phyloP scores from a whole-genome alignment of 2,888 invertebrate species.

The Steinernema carpocapsae region DNA sequence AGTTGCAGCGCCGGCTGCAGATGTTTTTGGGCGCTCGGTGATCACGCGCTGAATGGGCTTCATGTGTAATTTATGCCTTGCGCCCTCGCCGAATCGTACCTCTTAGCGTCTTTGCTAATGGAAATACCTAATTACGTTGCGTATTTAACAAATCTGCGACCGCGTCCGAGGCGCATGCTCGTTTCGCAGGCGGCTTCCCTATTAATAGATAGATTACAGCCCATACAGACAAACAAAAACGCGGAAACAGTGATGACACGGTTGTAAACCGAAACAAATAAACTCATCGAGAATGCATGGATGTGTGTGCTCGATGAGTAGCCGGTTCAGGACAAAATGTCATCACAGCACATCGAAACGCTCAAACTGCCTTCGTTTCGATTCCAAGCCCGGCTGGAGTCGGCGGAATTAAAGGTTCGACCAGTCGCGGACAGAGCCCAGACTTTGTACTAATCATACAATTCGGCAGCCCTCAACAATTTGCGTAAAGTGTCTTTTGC shows the following conservation, averaged over 20 bases:
- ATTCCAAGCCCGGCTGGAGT: neutral
- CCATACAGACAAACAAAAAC: neutral
- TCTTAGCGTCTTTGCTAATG: constrained; percentile 1
- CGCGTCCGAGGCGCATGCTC: neutral
- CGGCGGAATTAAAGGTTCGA: neutral
- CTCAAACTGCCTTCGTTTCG: neutral
- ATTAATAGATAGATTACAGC: no score
- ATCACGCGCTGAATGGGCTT: constrained; percentile 12
- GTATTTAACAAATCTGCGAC: neutral
- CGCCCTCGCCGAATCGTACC: neutral
- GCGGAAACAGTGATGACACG: constrained; percentile 24
- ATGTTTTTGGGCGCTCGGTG: constrained; percentile 11
- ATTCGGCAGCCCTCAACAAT: constrained; percentile 5
- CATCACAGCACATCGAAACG: constrained; percentile 10
- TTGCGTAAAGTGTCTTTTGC: constrained; percentile 32
- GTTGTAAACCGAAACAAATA: constrained; percentile 32
- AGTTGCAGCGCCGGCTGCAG: neutral
- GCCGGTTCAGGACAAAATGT: constrained; percentile 10
- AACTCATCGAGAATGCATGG: constrained; percentile 32
- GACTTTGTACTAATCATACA: constrained; percentile 4
- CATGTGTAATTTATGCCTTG: constrained; percentile 23
- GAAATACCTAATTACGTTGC: constrained; percentile 22
- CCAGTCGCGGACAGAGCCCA: neutral
- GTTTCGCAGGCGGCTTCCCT: constrained; percentile 6
- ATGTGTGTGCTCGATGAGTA: constrained; percentile 20